Evolutionary conservation across 2,888 invertebrate genomes (phyloP).

Genomic region (Orthonevra nobilis): DNA sequence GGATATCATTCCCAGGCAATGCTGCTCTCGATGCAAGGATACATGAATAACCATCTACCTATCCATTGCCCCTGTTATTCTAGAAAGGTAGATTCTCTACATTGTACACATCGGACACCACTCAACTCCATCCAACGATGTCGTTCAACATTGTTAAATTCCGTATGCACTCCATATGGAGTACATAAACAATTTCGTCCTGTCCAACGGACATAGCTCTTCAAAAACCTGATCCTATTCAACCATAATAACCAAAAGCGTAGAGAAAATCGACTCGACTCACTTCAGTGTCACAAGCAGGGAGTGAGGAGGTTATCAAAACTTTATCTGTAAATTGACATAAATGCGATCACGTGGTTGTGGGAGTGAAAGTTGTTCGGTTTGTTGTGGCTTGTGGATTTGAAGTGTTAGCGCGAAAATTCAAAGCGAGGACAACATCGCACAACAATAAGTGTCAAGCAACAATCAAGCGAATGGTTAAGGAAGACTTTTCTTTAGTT

Average conservation of each 20-base stretch:
- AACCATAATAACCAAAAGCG: conserved; percentile 49
- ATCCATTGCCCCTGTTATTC: conserved; percentile 16
- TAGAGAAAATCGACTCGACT: conserved; percentile 46
- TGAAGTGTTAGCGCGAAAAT: conserved; percentile 39
- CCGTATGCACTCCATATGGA: conserved; percentile 47
- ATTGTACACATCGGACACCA: conserved; percentile 11
- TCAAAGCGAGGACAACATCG: conserved; percentile 25
- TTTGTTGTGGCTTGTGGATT: no score
- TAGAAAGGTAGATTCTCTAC: conserved; percentile 25
- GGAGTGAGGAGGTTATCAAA: conserved; percentile 59
- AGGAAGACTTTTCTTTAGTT: conserved; percentile 2
- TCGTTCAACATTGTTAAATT: conserved; percentile 63
- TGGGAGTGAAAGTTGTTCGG: neutral
- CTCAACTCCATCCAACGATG: neutral
- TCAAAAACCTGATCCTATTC: conserved; percentile 55
- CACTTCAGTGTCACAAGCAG: conserved; percentile 66
- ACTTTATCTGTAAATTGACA: conserved; percentile 65
- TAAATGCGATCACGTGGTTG: conserved; percentile 38
- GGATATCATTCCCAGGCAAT: conserved; percentile 59
- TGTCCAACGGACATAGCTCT: conserved; percentile 58
- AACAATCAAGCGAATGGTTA: conserved; percentile 48
- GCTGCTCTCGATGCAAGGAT: conserved; percentile 7
- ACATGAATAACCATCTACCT: conserved; percentile 25
- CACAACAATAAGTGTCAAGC: conserved; percentile 15
- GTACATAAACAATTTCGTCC: conserved; percentile 61